Evolutionary conservation across 2,113 vertebrate genomes (phyloP).

Genomic region (Lagopus muta): DNA sequence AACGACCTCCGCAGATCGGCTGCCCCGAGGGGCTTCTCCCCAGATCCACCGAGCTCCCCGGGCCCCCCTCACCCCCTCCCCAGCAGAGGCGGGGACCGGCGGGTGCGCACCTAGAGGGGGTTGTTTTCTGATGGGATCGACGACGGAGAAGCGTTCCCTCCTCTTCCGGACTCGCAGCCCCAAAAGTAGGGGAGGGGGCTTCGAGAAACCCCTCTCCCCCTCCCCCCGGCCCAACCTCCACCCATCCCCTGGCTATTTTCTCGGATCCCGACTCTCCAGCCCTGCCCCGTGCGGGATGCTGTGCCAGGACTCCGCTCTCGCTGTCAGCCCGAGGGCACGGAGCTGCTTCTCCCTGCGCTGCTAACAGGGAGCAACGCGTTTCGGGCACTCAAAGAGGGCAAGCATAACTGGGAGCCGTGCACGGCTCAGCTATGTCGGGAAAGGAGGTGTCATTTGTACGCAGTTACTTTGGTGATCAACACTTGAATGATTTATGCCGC

Average conservation of each 20-base stretch:
- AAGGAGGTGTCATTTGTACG: conserved; percentile 77
- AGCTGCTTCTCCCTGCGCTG: not conserved
- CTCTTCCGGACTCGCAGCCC: not conserved
- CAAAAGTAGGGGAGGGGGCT: not conserved
- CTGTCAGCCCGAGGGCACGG: not conserved
- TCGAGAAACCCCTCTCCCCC: not conserved
- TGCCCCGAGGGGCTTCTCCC: not conserved
- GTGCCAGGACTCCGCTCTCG: not conserved
- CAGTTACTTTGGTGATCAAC: conserved; percentile 78
- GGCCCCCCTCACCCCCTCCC: not conserved
- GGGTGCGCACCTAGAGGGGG: too few relatives aligned
- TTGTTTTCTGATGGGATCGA: too few relatives aligned
- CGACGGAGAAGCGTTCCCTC: not conserved
- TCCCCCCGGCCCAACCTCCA: too few relatives aligned
- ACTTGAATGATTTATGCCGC: conserved; percentile 70
- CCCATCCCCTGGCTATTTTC: not conserved
- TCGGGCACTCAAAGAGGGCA: conserved; percentile 55
- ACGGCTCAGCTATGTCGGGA: conserved; percentile 62
- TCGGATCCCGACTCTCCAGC: not conserved
- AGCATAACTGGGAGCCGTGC: conserved; percentile 61
- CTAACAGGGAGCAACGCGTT: conserved; percentile 54
- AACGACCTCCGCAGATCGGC: not conserved
- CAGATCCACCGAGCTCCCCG: not conserved
- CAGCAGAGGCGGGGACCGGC: not conserved
- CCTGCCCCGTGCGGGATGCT: not conserved